Evolutionary conservation across 2,797 vertebrate genomes (phyloP).

Genomic region (Thamnophis elegans): DNA sequence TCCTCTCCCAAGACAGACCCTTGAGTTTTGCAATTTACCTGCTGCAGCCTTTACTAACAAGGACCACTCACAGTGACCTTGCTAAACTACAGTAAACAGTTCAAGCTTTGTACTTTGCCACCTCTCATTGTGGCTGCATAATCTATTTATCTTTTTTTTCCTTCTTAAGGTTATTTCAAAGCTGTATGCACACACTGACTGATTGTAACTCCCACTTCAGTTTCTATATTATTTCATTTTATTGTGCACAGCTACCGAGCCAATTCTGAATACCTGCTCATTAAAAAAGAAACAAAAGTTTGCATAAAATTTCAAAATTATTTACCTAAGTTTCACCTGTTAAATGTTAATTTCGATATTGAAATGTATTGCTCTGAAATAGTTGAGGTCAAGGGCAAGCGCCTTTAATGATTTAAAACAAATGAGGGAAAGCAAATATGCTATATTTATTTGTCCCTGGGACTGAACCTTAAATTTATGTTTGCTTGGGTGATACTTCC

Average conservation of each 20-base stretch:
- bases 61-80: neutral
- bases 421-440: neutral
- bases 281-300: neutral
- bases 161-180: neutral
- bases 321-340: neutral
- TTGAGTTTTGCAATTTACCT: neutral
- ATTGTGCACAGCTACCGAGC: neutral
- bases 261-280: neutral
- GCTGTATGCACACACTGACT: neutral
- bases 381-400: neutral
- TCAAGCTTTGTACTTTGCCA: neutral
- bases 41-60: neutral
- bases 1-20: neutral
- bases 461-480: neutral
- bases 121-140: neutral
- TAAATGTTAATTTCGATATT: neutral
- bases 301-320: neutral
- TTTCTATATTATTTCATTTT: neutral
- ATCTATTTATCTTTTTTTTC: neutral
- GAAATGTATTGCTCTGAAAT: neutral
- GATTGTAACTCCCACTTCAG: neutral
- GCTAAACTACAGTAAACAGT: neutral
- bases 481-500: neutral
- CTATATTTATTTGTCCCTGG: neutral
- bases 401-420: neutral